Evolutionary conservation across 1,140 invertebrate genomes (phyloP).

Genomic region (Drosophila varians): DNA sequence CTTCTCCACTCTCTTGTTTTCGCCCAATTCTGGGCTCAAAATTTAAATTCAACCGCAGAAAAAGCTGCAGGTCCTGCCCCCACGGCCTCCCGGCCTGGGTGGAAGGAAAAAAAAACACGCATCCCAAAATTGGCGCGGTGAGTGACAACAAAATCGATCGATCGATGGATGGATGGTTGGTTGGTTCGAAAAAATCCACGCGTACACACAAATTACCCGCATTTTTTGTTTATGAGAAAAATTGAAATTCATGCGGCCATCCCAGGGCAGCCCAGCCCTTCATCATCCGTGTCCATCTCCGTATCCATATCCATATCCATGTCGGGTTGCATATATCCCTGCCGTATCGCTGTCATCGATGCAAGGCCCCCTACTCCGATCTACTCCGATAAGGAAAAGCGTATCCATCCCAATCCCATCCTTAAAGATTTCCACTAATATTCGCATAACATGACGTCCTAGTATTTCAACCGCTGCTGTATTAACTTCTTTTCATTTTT

Average conservation of each 20-base stretch:
- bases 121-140: slow-evolving; percentile 26
- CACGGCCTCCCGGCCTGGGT: slow-evolving; percentile 5
- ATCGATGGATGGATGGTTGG: not conserved
- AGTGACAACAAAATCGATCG: slow-evolving; percentile 49
- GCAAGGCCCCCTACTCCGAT: slow-evolving; percentile 34
- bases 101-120: slow-evolving; percentile 18
- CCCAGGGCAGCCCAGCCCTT: slow-evolving; percentile 23
- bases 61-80: slow-evolving; percentile 47
- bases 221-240: slow-evolving; percentile 72
- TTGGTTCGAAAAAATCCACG: slow-evolving; percentile 34
- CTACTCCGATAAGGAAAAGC: slow-evolving; percentile 49
- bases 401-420: too few species aligned
- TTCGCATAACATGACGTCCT: not conserved
- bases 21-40: slow-evolving; percentile 44
- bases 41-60: slow-evolving; percentile 78
- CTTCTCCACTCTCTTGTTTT: slow-evolving; percentile 4
- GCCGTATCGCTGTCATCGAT: slow-evolving; percentile 75
- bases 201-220: slow-evolving; percentile 73
- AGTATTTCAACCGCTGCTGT: not conserved
- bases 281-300: slow-evolving; percentile 45
- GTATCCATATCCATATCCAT: slow-evolving; percentile 7
- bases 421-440: not conserved
- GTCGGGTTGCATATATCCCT: slow-evolving; percentile 51
- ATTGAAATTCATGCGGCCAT: slow-evolving; percentile 74
- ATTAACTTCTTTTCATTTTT: slow-evolving; percentile 11